phyloP scores from a whole-genome alignment of 2,888 invertebrate genomes.

The Tenthredo mesomela region DNA sequence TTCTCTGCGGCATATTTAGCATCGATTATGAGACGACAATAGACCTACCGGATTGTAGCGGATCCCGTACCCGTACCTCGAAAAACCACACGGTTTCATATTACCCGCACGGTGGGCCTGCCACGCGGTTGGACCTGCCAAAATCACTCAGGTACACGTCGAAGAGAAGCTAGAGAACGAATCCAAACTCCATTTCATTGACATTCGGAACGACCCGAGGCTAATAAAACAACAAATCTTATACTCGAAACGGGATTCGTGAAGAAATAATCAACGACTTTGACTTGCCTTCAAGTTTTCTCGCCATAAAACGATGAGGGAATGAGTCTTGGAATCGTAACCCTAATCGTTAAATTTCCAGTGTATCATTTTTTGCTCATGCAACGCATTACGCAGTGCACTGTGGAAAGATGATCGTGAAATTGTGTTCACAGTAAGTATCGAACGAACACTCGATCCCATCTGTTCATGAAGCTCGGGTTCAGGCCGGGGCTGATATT shows the following conservation, averaged over 20 bases:
- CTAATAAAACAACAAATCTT: neutral
- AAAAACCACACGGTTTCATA: constrained; percentile 62
- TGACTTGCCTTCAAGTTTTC: neutral
- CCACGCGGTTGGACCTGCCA: constrained; percentile 59
- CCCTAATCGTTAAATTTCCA: constrained; percentile 9
- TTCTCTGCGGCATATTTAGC: constrained; percentile 68
- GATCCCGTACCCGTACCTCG: constrained; percentile 52
- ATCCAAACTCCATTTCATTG: neutral
- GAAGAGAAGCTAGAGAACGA: neutral
- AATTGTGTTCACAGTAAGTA: constrained; percentile 12
- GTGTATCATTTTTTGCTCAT: neutral
- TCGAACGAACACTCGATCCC: constrained; percentile 9
- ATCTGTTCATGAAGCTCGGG: neutral
- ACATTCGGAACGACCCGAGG: neutral
- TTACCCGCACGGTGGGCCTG: constrained; percentile 65
- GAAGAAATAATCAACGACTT: neutral
- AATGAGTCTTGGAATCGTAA: constrained; percentile 49
- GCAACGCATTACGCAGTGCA: neutral
- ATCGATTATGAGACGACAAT: constrained; percentile 74
- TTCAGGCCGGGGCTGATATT: neutral
- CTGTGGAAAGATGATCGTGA: neutral
- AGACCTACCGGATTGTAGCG: constrained; percentile 69
- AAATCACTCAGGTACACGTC: constrained; percentile 63
- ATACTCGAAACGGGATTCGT: neutral
- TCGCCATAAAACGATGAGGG: constrained; percentile 40